A percentile compares a stretch with the other conserved stretches of the same genome.
Conservation (phyloP, 2,797 vertebrate genomes). For the Eulemur mongoz region DNA sequence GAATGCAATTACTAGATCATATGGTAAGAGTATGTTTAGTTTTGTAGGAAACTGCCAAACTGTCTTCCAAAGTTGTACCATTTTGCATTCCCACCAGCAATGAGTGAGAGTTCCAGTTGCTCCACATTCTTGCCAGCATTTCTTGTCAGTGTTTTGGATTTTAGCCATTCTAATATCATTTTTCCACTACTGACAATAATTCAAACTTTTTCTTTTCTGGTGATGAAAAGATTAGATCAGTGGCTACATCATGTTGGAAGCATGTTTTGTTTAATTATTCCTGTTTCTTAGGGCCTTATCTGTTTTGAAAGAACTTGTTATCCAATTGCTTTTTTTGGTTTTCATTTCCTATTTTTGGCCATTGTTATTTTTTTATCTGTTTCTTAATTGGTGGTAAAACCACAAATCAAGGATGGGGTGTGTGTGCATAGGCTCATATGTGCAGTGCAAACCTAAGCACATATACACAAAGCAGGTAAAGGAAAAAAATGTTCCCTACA, state of each 20-base stretch:
- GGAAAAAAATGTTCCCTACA: not conserved
- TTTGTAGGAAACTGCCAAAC: not conserved
- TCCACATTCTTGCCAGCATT: not conserved
- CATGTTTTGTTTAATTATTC: not conserved
- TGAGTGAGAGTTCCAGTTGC: not conserved
- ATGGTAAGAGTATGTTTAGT: not conserved
- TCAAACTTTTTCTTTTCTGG: not conserved
- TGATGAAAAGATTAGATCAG: not conserved
- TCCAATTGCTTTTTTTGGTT: not conserved
- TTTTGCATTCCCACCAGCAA: not conserved
- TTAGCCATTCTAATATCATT: not conserved
- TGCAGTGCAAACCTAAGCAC: not conserved
- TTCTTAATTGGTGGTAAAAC: not conserved
- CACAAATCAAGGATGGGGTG: not conserved
- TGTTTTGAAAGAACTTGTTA: constrained; percentile 13
- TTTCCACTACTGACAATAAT: not conserved
- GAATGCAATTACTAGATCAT: not conserved
- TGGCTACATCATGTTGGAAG: not conserved
- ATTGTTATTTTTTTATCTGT: not conserved
- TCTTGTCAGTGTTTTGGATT: not conserved
- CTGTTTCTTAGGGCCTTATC: not conserved
- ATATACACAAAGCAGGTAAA: not conserved
- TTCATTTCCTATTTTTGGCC: not conserved
- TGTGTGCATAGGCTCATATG: not conserved
- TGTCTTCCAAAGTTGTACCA: not conserved